Percentiles rank a stretch among this genome's conserved stretches.
Evolutionary conservation across 2,113 vertebrate genomes (phyloP).

Genomic region (Carassius carassius): DNA sequence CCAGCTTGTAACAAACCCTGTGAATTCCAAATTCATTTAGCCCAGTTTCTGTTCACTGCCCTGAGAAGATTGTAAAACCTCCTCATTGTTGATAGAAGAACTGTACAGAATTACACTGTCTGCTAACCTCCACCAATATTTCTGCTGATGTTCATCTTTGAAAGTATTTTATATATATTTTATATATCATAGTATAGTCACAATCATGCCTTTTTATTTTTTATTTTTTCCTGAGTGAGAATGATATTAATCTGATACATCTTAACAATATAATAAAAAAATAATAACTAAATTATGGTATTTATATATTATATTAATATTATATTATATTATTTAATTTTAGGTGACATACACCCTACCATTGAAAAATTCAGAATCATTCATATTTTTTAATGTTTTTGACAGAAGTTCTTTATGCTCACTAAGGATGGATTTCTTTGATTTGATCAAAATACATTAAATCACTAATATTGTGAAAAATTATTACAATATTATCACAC

Average conservation of each 20-base stretch:
- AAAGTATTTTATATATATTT: conserved; percentile 4
- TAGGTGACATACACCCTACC: too few relatives aligned
- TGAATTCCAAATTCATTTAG: conserved; percentile 69
- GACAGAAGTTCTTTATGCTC: too few relatives aligned
- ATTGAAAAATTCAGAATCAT: too few relatives aligned
- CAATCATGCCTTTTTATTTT: neutral
- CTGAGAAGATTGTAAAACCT: conserved; percentile 69
- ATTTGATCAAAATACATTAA: too few relatives aligned
- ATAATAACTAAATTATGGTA: neutral
- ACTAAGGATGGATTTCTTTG: too few relatives aligned
- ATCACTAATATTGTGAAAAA: too few relatives aligned
- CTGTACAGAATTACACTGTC: conserved; percentile 71
- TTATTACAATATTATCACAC: too few relatives aligned
- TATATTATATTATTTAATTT: neutral
- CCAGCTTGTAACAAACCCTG: conserved; percentile 70
- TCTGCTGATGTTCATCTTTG: conserved; percentile 59
- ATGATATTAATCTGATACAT: neutral
- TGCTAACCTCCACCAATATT: conserved; percentile 66
- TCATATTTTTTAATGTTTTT: too few relatives aligned
- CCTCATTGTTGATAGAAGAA: conserved; percentile 66
- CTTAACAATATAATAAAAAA: conserved; percentile 1
- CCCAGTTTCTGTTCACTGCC: conserved; percentile 64
- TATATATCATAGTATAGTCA: neutral
- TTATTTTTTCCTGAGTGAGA: neutral
- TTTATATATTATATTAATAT: neutral